Conservation (phyloP, 2,797 vertebrate genomes). For the Sebastes nivosus region DNA sequence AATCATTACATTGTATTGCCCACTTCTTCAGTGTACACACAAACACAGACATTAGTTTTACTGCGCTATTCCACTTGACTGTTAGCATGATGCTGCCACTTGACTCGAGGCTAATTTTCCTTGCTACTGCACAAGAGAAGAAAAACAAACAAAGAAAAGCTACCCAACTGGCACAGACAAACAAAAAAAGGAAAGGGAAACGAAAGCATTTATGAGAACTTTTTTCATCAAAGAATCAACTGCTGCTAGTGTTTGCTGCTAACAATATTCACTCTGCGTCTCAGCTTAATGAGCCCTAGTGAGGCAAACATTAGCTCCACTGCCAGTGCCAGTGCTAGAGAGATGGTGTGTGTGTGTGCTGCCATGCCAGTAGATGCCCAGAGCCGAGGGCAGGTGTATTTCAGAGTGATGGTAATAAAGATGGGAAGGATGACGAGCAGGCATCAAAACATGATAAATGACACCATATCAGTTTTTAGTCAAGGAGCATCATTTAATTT, state of each 20-base stretch:
- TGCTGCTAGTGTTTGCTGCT: slow-evolving; percentile 18
- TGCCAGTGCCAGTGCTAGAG: neutral
- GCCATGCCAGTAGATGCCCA: slow-evolving; percentile 42
- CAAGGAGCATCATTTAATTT: slow-evolving; percentile 42
- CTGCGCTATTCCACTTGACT: neutral
- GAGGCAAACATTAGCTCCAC: slow-evolving; percentile 42
- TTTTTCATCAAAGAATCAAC: slow-evolving; percentile 33
- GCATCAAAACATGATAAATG: slow-evolving; percentile 54
- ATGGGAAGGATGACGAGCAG: slow-evolving; percentile 30
- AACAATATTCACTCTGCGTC: slow-evolving; percentile 32
- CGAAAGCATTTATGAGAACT: neutral
- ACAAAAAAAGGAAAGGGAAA: neutral
- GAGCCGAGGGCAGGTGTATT: slow-evolving; percentile 34
- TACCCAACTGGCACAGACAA: neutral
- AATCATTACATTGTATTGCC: neutral
- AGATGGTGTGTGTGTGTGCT: slow-evolving; percentile 4
- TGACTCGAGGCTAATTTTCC: neutral
- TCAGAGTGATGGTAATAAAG: slow-evolving; percentile 29
- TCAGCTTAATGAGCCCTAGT: slow-evolving; percentile 46
- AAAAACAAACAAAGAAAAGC: neutral
- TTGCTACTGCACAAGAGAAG: neutral
- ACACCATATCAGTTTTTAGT: slow-evolving; percentile 24
- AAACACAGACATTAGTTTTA: neutral
- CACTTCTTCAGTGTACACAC: neutral
- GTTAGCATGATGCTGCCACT: neutral